A percentile compares a stretch with the other conserved stretches of the same genome.
phyloP scores from a whole-genome alignment of 1,140 invertebrate genomes.

The Drosophila paulistorum region DNA sequence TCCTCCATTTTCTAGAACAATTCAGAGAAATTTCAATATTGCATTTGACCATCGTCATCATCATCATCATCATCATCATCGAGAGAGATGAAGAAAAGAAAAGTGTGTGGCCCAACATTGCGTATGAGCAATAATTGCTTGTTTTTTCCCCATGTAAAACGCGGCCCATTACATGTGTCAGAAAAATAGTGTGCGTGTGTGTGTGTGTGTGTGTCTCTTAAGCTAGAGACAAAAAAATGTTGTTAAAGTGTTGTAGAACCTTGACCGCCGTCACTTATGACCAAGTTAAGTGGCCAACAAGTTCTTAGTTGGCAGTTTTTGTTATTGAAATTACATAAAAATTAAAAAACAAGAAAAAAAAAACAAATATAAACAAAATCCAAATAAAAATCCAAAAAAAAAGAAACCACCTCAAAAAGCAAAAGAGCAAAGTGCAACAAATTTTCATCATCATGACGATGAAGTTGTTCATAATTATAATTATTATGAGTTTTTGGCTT shows the following conservation, averaged over 20 bases:
- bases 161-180: conserved; percentile 64
- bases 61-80: not conserved
- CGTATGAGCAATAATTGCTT: conserved; percentile 63
- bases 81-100: conserved; percentile 16
- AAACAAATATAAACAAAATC: too few relatives aligned
- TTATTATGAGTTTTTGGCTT: conserved; percentile 38
- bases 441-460: conserved; percentile 44
- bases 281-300: conserved; percentile 21
- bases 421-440: conserved; percentile 43
- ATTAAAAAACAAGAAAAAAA: conserved; percentile 16
- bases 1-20: conserved; percentile 55
- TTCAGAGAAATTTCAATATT: conserved; percentile 8
- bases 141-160: conserved; percentile 53
- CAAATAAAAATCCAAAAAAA: not conserved
- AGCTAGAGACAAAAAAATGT: conserved; percentile 7
- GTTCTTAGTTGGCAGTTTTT: conserved; percentile 41
- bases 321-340: conserved; percentile 46
- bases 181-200: not conserved
- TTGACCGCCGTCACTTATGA: conserved; percentile 45
- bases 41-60: conserved; percentile 43
- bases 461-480: conserved; percentile 31
- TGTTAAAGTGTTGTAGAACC: conserved; percentile 15
- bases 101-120: conserved; percentile 36
- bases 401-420: not conserved
- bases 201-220: not conserved